Evolutionary conservation across 2,113 vertebrate species (phyloP), one percentile per base, ranked within the genome.

Genomic region (Pteruthius melanotis): DNA sequence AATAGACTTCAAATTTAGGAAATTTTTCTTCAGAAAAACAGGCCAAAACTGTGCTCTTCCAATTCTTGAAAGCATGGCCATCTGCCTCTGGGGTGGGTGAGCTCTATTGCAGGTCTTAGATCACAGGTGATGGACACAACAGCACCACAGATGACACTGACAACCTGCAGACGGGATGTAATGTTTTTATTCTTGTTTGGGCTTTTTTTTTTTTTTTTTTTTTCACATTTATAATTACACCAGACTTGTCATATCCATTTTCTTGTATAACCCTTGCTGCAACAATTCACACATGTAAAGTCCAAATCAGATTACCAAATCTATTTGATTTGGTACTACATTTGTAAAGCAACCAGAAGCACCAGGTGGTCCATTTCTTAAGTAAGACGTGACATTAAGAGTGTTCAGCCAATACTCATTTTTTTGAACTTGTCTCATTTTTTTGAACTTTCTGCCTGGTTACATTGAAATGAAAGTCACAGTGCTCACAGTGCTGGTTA

Each of bases 311-410:
- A 68, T 94, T 96, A 83, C 26, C 3, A 60, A 50, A 66, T 79
- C 39, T 88, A 12, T 94, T 84, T 93, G 47, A 75, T 88, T 85
- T 76, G 40, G 12, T 65, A 27, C 33, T 35, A 26, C 52, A 45
- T 85, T 81, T 96, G 64, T 93, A 90, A 83, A 83, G 47, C 60
- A 83, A 92, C 68, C 88, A 94, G 88, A 94, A 93, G n/a, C 40
- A 74, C 35, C 90, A 93, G 39, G 64, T 74, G 60, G 40, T 70
- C 76, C 44, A 39, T 83, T 91, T 92, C 85, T 92, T 60, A 49
- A 54, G 52, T 45, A 53, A 95, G 78, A 94, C 4, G 4, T 93
- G 81, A 87, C 81, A 72, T 65, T 57, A 81, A 57, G 53, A 49
- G n/a, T 59, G 56, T 89, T 85, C 80, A 69, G 27, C 31, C 40